phyloP scores from a whole-genome alignment of 92 coral and sea anemone genomes.

The Plumapathes pennacea region DNA sequence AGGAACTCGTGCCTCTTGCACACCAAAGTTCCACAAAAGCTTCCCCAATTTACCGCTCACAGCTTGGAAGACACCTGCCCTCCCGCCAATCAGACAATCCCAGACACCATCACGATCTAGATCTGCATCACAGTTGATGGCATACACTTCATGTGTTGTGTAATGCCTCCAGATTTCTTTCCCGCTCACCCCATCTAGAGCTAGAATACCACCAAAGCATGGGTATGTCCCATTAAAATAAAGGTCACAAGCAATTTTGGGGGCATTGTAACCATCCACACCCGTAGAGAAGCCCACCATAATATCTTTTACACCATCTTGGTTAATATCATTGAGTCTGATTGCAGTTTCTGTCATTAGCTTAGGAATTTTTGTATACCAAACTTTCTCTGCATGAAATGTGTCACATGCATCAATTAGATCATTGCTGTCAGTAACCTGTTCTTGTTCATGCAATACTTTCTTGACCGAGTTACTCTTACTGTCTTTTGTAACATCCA shows the following conservation, averaged over 20 bases:
- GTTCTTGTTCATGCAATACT: constrained; percentile 17
- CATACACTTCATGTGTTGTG: constrained; percentile 91
- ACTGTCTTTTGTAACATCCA: constrained; percentile 7
- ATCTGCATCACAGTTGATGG: constrained; percentile 91
- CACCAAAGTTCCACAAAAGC: constrained; percentile 85
- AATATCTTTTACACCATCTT: constrained; percentile 86
- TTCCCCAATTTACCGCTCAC: constrained; percentile 72
- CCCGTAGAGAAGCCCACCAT: constrained; percentile 92
- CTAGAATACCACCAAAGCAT: constrained; percentile 89
- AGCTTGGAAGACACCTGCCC: constrained; percentile 92
- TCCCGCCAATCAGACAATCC: constrained; percentile 88
- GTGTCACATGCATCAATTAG: constrained; percentile 61
- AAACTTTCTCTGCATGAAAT: constrained; percentile 55
- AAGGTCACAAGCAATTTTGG: constrained; percentile 78
- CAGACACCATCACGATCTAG: constrained; percentile 82
- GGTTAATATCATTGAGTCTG: constrained; percentile 86
- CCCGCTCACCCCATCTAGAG: constrained; percentile 89
- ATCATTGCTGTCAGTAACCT: constrained; percentile 14
- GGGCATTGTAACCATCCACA: constrained; percentile 87
- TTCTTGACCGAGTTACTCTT: constrained; percentile 41
- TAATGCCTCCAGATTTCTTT: constrained; percentile 94
- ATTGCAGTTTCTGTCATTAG: constrained; percentile 97
- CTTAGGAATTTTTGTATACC: constrained; percentile 82
- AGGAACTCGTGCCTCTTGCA: constrained; percentile 69
- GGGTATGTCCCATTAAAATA: constrained; percentile 94